Base-by-base conservation (phyloP, 2,888 invertebrate genomes). In the Ypsolopha sequella region DNA sequence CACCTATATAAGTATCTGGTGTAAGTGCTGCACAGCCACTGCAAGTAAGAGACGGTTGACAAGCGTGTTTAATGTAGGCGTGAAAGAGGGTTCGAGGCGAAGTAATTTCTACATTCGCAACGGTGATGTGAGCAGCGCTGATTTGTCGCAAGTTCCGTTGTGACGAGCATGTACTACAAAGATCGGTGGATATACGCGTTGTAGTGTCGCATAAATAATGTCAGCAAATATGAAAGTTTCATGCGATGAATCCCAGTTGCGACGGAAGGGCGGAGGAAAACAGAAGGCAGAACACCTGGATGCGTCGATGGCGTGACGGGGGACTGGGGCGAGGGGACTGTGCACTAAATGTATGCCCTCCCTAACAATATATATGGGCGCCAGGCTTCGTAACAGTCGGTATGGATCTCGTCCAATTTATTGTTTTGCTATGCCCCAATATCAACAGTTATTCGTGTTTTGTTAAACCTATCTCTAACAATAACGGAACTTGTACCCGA, bases 331-430 rank as follows among this genome's bases (percentile, higher is more conserved):
- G 13, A 43, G 43, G 43, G 24, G 46, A 34, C 36, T 33, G 33
- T 38, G 52, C 57, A 56, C 57, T 63, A 62, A 64, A 66, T 65
- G 64, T 49, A 65, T 60, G 59, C 66, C 59, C 63, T 60, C 55
- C 60, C 38, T 13, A 56, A 58, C 60, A 59, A 65, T 70, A 69
- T 66, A 68, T 61, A 39, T 39, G 63, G 60, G 61, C 59, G 58
- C 64, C 61, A 66, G 68, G 68, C 66, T 65, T 61, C 57, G 57
- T 63, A 68, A 67, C 69, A 64, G 64, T 59, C 59, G 62, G 62
- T 60, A 62, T 68, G 64, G 60, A 68, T 65, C 64, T 52, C 60
- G 60, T 54, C 59, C 61, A 60, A 69, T 73, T 72, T 71, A 75
- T 70, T 66, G 64, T 64, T 64, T 64, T 64, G 63, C 60, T 68